These are phyloP conservation scores for Drosophila arizonae DNA, from an alignment of 1,140 invertebrate species.

Conservation along the genomic window DNA sequence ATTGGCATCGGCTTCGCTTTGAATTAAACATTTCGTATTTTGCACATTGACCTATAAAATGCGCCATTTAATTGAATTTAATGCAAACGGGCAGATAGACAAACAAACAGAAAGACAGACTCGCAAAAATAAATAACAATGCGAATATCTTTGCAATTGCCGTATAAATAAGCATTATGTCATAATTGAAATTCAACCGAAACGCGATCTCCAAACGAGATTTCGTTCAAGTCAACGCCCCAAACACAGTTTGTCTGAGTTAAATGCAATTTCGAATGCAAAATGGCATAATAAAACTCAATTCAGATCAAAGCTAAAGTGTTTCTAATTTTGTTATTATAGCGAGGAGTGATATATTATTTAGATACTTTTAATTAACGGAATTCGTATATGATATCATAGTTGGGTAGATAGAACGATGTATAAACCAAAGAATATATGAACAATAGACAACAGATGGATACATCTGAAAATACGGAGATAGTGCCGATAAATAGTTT, in stretches of 20 bases:
- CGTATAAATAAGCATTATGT: constrained; percentile 64
- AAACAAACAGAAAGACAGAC: constrained; percentile 17
- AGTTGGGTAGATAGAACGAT: too few relatives aligned
- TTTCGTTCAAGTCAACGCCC: constrained; percentile 7
- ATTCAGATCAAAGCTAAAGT: constrained; percentile 9
- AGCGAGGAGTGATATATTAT: neutral
- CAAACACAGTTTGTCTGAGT: constrained; percentile 3
- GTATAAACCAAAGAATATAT: too few relatives aligned
- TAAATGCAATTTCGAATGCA: constrained; percentile 18
- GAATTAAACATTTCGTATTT: constrained; percentile 33
- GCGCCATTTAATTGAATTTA: constrained; percentile 56
- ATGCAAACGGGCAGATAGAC: constrained; percentile 15
- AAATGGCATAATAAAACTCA: constrained; percentile 15
- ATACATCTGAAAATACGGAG: too few relatives aligned
- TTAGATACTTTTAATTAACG: too few relatives aligned
- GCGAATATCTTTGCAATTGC: constrained; percentile 26
- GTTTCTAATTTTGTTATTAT: neutral
- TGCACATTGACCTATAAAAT: constrained; percentile 65
- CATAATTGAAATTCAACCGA: constrained; percentile 51
- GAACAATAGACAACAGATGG: too few relatives aligned
- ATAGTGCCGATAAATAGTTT: too few relatives aligned
- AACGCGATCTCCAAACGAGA: constrained; percentile 25
- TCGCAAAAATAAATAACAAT: constrained; percentile 21
- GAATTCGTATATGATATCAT: too few relatives aligned
- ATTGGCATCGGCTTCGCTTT: constrained; percentile 38